Evolutionary conservation across 2,888 invertebrate genomes (phyloP).

Genomic region (Listrodromus nycthemerus): DNA sequence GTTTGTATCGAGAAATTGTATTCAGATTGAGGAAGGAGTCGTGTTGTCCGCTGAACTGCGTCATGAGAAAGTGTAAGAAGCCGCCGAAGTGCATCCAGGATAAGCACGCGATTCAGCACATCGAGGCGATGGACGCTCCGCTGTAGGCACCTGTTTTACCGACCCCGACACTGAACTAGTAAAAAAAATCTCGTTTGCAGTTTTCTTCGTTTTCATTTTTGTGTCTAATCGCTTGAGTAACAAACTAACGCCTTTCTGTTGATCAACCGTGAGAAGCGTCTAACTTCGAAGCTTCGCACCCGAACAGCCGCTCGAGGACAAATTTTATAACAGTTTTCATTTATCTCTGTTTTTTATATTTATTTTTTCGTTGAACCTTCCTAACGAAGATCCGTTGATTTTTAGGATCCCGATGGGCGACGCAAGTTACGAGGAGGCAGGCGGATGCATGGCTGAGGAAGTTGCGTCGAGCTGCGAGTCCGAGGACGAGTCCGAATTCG

Average conservation of each 20-base stretch:
- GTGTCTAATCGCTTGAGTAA: slow-evolving; percentile 26
- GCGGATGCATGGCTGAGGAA: slow-evolving; percentile 75
- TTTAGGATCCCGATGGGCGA: slow-evolving; percentile 76
- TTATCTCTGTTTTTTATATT: slow-evolving; percentile 31
- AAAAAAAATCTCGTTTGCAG: slow-evolving; percentile 21
- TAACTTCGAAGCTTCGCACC: slow-evolving; percentile 34
- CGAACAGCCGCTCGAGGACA: neutral
- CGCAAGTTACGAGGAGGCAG: slow-evolving; percentile 69
- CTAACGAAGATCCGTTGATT: slow-evolving; percentile 41
- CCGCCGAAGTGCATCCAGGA: slow-evolving; percentile 81
- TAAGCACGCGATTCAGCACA: slow-evolving; percentile 79
- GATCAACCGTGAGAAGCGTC: slow-evolving; percentile 15
- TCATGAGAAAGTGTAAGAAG: slow-evolving; percentile 76
- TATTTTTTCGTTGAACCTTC: slow-evolving; percentile 19
- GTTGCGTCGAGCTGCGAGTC: slow-evolving; percentile 78
- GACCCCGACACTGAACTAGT: slow-evolving; percentile 23
- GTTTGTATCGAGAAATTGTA: slow-evolving; percentile 43
- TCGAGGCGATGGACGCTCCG: slow-evolving; percentile 66
- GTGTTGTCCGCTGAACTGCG: slow-evolving; percentile 81
- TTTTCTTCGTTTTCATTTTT: slow-evolving; percentile 26
- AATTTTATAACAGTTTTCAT: neutral
- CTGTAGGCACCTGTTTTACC: slow-evolving; percentile 34
- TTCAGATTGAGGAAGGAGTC: slow-evolving; percentile 76
- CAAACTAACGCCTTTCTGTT: slow-evolving; percentile 48
- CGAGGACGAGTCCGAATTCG: slow-evolving; percentile 76